These are phyloP conservation scores for Meriones psammophilus DNA, from an alignment of 2,797 vertebrate genomes.

Conservation along the genomic window DNA sequence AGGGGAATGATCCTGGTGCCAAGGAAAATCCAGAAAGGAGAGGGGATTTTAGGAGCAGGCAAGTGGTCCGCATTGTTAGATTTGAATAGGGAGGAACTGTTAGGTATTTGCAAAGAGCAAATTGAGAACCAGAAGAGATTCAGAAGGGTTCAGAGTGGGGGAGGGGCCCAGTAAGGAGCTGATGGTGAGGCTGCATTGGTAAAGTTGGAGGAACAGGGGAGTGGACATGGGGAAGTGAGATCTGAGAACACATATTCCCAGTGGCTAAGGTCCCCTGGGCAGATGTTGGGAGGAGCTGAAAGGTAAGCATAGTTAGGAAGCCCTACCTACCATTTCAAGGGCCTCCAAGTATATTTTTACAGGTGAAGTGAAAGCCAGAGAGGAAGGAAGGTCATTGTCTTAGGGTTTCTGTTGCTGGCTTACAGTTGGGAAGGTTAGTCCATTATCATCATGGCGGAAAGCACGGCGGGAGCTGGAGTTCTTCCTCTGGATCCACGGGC, in stretches of 20 bases:
- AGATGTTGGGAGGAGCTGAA: neutral
- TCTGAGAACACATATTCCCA: neutral
- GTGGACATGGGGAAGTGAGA: neutral
- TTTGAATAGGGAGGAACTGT: neutral
- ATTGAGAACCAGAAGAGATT: neutral
- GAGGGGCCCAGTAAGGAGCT: neutral
- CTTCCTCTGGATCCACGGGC: neutral
- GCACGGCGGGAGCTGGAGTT: neutral
- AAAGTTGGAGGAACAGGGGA: neutral
- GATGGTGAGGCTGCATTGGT: neutral
- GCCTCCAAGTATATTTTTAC: neutral
- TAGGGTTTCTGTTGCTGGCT: neutral
- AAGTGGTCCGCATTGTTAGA: neutral
- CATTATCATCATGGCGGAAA: neutral
- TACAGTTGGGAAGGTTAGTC: neutral
- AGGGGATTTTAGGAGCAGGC: neutral
- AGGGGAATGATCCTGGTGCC: neutral
- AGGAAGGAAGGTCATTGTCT: neutral
- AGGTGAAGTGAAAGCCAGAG: neutral
- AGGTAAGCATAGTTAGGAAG: neutral
- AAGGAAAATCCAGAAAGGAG: neutral
- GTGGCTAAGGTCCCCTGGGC: neutral
- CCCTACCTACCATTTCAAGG: neutral
- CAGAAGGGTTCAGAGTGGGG: neutral
- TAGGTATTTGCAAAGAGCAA: neutral